Evolutionary conservation across 2,888 invertebrate genomes (phyloP), one percentile per base, ranked within the genome.

Genomic region (Spodoptera littoralis): DNA sequence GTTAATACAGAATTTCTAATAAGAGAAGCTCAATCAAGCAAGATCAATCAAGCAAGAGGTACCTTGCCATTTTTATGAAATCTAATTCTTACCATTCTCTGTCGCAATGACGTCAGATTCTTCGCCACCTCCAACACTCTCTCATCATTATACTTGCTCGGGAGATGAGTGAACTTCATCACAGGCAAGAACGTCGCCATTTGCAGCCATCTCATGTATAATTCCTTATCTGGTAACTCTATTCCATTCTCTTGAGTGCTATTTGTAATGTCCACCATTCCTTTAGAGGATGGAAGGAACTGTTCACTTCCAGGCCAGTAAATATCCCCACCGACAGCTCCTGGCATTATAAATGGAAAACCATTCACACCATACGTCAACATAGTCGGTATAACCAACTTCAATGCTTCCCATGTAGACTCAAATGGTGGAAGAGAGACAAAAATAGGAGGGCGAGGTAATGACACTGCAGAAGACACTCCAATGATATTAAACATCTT

Each of bases 251-350:
- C 94, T 59, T 93, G 90, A 0, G 90, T 90, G 0, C 84, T 75
- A 52, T 90, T 92, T 6, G 83, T 87, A 12, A 73, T 80, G 44
- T 90, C 92, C 53, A 84, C 71, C 11, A 82, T 91, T 58, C 93
- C 96, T 80, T 92, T 95, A 58, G 95, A 95, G 64, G 89, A 95
- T 53, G 94, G 93, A 70, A 93, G 87, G 82, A 93, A 95, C 65
- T 96, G 96, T 18, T 96, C 94, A 51, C 92, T 92, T 1, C 95
- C 95, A 3, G 96, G 96, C 70, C 96, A 94, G 53, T 96, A 95
- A 47, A 97, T 97, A 80, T 98, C 98, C 0, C 98, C 99, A 0
- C 99, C 99, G 0, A 99, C 98, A 4, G 98, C 97, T 0, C 99
- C 99, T 0, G 99, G 98, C 95, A 99, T 96, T 48, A 99, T 96